Evolutionary conservation across 1,140 invertebrate genomes (phyloP), one percentile per base, ranked within the genome.

Genomic region (Microplitis demolitor): DNA sequence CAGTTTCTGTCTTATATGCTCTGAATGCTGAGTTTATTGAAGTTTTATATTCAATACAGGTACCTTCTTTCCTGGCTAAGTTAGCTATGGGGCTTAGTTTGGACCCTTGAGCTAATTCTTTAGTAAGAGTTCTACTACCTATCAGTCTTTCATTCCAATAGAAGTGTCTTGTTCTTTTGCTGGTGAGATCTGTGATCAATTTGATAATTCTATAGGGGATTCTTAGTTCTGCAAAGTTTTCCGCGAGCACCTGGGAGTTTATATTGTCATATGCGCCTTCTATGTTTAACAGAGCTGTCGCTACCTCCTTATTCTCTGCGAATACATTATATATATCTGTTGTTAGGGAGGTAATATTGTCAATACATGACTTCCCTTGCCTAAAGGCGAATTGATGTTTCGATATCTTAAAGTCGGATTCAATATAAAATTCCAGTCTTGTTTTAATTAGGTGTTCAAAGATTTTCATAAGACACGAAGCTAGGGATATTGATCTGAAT

Each of bases 391-490:
- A 75, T 54, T 72, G 69, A 51, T 24, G 53, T 31, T 50, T 39
- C 6, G 39, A 51, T 13, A 74, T 31, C 8, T 14, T 53, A 4
- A 16, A 11, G n/a, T 71, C 53, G 11, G 34, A 67, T 45, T 69
- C 66, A 0, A 68, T 3, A 11, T 34, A 72, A 14, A 13, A 75
- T 8, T 61, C 51, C 4, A 75, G 34, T 64, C 74, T 62, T 14
- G 50, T 62, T 16, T 75, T 75, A 4, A 75, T 72, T 3, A 72
- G 39, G 3, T 45, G 2, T 63, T 75, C 69, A 24, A 75, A 66
- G 8, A 64, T 13, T 66, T 74, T 74, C 4, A 62, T 33, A 4
- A 74, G 6, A 0, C 39, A 56, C 11, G 60, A 68, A 2, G 69
- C 58, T 1, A 75, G 62, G 4, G 67, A 56, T 14, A 74, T 74